These are phyloP conservation scores for Selenia dentaria DNA, from an alignment of 2,888 invertebrate species.

Conservation along the genomic window DNA sequence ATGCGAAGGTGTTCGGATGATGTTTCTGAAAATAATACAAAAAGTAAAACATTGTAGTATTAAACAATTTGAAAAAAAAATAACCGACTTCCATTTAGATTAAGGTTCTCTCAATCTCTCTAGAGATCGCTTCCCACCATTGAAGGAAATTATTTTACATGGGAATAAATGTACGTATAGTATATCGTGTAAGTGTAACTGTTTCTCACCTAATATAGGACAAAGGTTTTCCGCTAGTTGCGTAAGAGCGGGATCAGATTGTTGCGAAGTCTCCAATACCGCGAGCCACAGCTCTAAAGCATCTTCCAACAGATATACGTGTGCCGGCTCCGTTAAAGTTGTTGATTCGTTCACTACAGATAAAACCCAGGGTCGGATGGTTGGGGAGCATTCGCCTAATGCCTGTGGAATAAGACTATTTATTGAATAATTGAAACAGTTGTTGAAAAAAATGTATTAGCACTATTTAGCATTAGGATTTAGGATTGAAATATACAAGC, in stretches of 20 bases:
- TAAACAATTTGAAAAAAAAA: no score
- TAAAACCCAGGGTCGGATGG: slow-evolving; percentile 86
- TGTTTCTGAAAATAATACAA: slow-evolving; percentile 84
- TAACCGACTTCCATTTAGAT: no score
- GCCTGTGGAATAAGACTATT: slow-evolving; percentile 58
- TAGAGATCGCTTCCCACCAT: no score
- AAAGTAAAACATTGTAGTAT: no score
- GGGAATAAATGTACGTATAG: no score
- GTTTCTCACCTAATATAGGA: slow-evolving; percentile 86
- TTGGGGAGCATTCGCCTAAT: slow-evolving; percentile 84
- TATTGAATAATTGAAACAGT: no score
- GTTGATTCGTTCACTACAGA: slow-evolving; percentile 84
- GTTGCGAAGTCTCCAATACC: slow-evolving; percentile 89
- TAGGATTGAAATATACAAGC: no score
- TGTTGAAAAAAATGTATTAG: no score
- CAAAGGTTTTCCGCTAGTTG: slow-evolving; percentile 90
- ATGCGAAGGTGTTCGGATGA: slow-evolving; percentile 92
- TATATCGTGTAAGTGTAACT: no score
- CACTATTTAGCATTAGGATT: no score
- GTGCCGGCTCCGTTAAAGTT: slow-evolving; percentile 90
- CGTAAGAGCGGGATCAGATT: slow-evolving; percentile 86
- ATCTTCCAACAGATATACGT: slow-evolving; percentile 96
- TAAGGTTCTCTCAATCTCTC: no score
- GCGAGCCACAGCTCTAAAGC: slow-evolving; percentile 96
- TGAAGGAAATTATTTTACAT: no score